Base-by-base conservation (phyloP, 2,113 vertebrate species). In the Scomber colias region DNA sequence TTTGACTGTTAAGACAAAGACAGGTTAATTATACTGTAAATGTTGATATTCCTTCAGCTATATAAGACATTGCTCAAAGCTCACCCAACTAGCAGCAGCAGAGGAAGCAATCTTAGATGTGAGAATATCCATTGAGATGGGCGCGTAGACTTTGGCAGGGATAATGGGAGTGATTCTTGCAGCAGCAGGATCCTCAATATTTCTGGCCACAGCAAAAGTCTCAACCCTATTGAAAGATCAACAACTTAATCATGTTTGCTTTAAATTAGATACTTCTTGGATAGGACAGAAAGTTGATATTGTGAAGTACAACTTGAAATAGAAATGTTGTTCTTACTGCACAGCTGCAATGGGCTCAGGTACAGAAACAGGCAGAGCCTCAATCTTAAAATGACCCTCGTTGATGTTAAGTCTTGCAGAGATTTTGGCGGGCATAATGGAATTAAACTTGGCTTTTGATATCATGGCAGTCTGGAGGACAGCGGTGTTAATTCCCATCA, bases 401-500 rank as follows among this genome's bases (percentile, higher is more conserved):
- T 90, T 91, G 65, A 94, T 12, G 48, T 96, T 86, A 60, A 96
- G 83, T 81, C 89, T 96, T 77, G 90, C 90, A 1, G 77, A 54
- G 17, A 96, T 79, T 71, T 95, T 96, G 40, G 91, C 4, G 0
- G 96, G 96, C 0, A 88, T 0, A 68, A 45, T 72, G 44, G 83
- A 31, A 65, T 87, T 76, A n/a, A 93, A 16, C 53, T 94, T 94
- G 67, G 85, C 90, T 81, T 85, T 94, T 50, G 93, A 82, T 64
- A 95, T 81, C 71, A 96, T 14, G 55, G 84, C 82, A 21, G 95
- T 90, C 86, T 97, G 96, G 53, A 96, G 68, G 4, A 95, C 55
- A 17, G 87, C 93, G 0, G 95, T 96, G 85, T 96, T 97, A 30
- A 97, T 21, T 40, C 96, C 96, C 91, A 96, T 95, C 14, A 93